These are phyloP conservation scores for Huso huso DNA, from an alignment of 2,797 vertebrate genomes.

Conservation along the genomic window DNA sequence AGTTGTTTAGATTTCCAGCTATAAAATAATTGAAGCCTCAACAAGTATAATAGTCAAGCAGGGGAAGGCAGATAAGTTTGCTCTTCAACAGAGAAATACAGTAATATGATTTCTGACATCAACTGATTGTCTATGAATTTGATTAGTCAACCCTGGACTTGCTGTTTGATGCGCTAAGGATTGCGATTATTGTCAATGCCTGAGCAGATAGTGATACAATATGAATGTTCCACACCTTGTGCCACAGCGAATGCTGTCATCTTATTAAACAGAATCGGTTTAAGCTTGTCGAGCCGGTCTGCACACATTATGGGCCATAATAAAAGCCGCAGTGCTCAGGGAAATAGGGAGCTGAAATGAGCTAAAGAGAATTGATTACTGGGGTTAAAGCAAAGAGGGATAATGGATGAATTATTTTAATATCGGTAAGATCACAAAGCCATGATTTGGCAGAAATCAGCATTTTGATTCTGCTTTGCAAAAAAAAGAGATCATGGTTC, in stretches of 20 bases:
- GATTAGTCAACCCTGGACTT: constrained; percentile 17
- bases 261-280: constrained; percentile 21
- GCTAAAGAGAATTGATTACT: constrained; percentile 18
- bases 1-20: not conserved
- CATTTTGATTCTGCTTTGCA: too few species aligned
- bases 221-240: constrained; percentile 20
- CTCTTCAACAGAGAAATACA: constrained; percentile 8
- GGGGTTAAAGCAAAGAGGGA: constrained; percentile 1
- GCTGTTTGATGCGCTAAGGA: constrained; percentile 18
- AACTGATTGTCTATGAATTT: constrained; percentile 15
- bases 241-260: constrained; percentile 21
- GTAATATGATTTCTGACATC: constrained; percentile 12
- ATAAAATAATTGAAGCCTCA: not conserved
- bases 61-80: not conserved
- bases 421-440: not conserved
- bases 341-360: not conserved
- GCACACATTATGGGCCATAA: constrained; percentile 10
- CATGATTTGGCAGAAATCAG: not conserved
- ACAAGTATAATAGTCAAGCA: constrained; percentile 6
- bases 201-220: constrained; percentile 15
- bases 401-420: constrained; percentile 11
- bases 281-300: constrained; percentile 15
- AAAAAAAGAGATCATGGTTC: too few species aligned
- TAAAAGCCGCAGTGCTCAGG: constrained; percentile 8
- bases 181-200: constrained; percentile 21